These are phyloP conservation scores for Salvelinus fontinalis DNA, from an alignment of 2,113 vertebrate genomes.

Conservation along the genomic window DNA sequence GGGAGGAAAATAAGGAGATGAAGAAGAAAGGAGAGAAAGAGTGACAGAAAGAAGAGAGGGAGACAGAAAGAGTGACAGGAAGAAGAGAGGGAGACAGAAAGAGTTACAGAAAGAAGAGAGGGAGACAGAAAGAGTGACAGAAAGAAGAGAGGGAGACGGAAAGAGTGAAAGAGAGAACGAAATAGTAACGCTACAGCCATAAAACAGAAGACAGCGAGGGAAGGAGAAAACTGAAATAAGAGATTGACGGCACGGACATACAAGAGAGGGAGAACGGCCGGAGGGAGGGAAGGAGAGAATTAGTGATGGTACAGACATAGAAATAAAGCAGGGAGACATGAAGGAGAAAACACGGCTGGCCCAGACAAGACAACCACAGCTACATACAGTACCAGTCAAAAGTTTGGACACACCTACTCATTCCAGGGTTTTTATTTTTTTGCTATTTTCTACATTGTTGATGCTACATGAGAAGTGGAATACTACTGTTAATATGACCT, in stretches of 20 bases:
- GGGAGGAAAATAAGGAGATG: neutral
- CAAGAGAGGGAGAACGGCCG: neutral
- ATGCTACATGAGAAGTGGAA: too few species aligned
- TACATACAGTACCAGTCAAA: too few species aligned
- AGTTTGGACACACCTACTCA: too few species aligned
- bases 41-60: neutral
- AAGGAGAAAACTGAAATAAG: neutral
- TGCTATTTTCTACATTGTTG: too few species aligned
- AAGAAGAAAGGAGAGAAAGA: neutral
- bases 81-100: neutral
- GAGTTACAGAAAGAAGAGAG: neutral
- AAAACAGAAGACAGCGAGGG: neutral
- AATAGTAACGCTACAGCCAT: slow-evolving; percentile 52
- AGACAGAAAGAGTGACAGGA: neutral
- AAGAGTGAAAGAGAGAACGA: too few species aligned
- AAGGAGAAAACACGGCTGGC: too few species aligned
- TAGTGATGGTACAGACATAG: neutral
- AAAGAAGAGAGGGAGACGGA: too few species aligned
- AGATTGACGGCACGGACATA: neutral
- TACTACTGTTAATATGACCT: too few species aligned
- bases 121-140: neutral
- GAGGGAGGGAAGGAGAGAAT: neutral
- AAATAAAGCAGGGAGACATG: too few species aligned
- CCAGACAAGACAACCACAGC: too few species aligned
- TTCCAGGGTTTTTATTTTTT: too few species aligned